Evolutionary conservation across 1,140 invertebrate species (phyloP).

Genomic region (Spodoptera frugiperda): DNA sequence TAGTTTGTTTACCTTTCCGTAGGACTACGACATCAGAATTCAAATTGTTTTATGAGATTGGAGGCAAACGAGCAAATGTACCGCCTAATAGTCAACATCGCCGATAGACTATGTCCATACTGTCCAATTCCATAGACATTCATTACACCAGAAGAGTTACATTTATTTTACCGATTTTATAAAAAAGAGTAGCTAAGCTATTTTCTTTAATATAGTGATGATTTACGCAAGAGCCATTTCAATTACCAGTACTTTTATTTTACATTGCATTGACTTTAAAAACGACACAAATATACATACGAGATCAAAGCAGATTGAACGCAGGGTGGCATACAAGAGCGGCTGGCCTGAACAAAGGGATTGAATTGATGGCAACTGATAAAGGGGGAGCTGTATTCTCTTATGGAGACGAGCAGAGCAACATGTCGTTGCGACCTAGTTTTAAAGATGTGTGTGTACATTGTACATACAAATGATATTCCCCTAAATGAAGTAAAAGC

Average conservation of each 20-base stretch:
- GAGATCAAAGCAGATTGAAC: constrained; percentile 61
- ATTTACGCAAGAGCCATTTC: too few relatives aligned
- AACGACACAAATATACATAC: background rate
- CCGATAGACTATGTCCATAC: too few relatives aligned
- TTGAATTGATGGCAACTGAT: constrained; percentile 69
- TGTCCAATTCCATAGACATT: too few relatives aligned
- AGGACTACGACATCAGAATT: background rate
- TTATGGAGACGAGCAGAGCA: constrained; percentile 60
- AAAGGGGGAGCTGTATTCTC: constrained; percentile 57
- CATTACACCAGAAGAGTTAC: too few relatives aligned
- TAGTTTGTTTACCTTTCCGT: constrained; percentile 9
- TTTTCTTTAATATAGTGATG: too few relatives aligned
- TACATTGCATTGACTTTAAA: background rate
- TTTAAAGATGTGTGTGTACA: constrained; percentile 40
- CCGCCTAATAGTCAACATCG: too few relatives aligned
- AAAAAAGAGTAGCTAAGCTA: too few relatives aligned
- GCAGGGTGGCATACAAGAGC: constrained; percentile 57
- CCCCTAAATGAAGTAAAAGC: background rate
- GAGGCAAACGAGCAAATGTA: too few relatives aligned
- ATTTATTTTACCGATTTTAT: too few relatives aligned
- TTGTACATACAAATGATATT: background rate
- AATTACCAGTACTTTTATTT: background rate
- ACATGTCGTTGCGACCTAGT: constrained; percentile 70
- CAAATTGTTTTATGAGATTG: too few relatives aligned
- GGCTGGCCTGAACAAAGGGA: constrained; percentile 63